Conservation (phyloP, 2,888 invertebrate species). For the Caenorhabditis macrosperma region DNA sequence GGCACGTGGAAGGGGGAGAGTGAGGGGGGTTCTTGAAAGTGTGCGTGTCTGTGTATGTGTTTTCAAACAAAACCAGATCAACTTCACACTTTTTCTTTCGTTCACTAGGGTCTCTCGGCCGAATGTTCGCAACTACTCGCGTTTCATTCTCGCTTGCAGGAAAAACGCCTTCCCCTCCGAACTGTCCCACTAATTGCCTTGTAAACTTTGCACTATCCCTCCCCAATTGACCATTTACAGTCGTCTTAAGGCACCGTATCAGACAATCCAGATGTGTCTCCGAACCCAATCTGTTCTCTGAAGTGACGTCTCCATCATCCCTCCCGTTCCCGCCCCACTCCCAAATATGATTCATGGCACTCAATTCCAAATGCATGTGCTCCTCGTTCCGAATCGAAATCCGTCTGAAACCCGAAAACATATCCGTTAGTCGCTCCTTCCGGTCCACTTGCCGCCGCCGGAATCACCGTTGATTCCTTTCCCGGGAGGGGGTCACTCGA, state of each 20-base stretch:
- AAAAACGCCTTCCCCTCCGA: not conserved
- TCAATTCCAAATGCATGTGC: slow-evolving; percentile 30
- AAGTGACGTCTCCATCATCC: not conserved
- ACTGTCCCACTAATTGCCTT: not conserved
- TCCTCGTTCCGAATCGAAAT: slow-evolving; percentile 6
- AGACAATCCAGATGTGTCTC: not conserved
- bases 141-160: not conserved
- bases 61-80: slow-evolving; percentile 38
- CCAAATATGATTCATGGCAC: slow-evolving; percentile 20
- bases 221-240: not conserved
- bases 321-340: not conserved
- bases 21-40: slow-evolving; percentile 9
- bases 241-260: not conserved
- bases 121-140: not conserved
- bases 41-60: not conserved
- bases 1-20: not conserved
- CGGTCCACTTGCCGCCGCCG: not conserved
- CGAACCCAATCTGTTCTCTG: too few species aligned
- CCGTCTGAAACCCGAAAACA: not conserved
- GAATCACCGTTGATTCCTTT: not conserved
- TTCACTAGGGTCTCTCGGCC: not conserved
- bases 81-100: slow-evolving; percentile 29
- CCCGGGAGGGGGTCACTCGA: not conserved
- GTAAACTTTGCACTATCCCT: too few species aligned
- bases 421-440: not conserved